These are phyloP conservation scores for Aphrophora alni DNA, from an alignment of 2,888 invertebrate genomes.

Conservation along the genomic window DNA sequence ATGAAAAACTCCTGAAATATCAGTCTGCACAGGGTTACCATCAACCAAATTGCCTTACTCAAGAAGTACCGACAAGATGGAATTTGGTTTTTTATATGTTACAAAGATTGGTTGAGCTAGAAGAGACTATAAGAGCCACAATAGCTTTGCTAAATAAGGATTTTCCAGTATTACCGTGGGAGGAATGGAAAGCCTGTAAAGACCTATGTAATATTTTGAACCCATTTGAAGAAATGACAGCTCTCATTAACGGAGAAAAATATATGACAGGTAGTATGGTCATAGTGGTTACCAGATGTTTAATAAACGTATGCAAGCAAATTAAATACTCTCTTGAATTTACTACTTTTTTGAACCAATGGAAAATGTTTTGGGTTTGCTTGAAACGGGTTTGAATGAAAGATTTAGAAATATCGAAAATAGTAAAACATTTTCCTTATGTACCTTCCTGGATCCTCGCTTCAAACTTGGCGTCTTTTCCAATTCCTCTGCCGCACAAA, in stretches of 20 bases:
- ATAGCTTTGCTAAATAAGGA: background rate
- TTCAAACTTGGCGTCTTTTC: background rate
- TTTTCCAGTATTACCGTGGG: constrained; percentile 19
- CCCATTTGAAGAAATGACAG: constrained; percentile 33
- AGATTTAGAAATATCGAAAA: background rate
- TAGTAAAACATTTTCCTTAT: background rate
- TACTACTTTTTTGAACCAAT: background rate
- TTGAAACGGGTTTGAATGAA: constrained; percentile 11
- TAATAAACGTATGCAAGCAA: constrained; percentile 8
- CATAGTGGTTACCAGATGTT: constrained; percentile 22
- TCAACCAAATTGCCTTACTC: background rate
- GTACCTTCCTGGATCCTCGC: background rate
- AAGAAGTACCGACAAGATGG: too few relatives aligned
- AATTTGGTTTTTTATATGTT: background rate
- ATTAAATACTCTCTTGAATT: background rate
- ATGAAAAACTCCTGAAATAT: too few relatives aligned
- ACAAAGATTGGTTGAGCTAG: background rate
- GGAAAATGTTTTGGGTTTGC: background rate
- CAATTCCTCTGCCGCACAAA: background rate
- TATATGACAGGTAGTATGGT: too few relatives aligned
- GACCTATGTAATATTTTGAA: too few relatives aligned
- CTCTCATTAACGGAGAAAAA: too few relatives aligned
- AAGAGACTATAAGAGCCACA: background rate
- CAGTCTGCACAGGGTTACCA: too few relatives aligned
- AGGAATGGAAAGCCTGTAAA: too few relatives aligned